phyloP scores from a whole-genome alignment of 2,888 invertebrate species.

The Acronicta psi region DNA sequence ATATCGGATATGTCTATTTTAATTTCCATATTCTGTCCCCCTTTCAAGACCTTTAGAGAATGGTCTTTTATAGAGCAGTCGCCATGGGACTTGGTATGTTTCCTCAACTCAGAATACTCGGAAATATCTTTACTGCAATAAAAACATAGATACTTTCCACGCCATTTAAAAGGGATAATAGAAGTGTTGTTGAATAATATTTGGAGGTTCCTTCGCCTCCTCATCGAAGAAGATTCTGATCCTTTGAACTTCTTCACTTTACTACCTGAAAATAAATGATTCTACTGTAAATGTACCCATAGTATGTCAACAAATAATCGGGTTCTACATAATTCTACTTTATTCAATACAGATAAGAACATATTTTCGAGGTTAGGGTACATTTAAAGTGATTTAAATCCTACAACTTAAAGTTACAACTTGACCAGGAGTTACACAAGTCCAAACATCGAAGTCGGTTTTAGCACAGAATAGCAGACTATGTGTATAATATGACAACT shows the following conservation, averaged over 20 bases:
- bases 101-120: slow-evolving; percentile 73
- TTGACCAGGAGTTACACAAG: background rate
- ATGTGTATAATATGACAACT: too few species aligned
- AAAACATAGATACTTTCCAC: slow-evolving; percentile 84
- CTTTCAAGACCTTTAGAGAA: slow-evolving; percentile 80
- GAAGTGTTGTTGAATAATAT: slow-evolving; percentile 83
- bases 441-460: too few species aligned
- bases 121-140: slow-evolving; percentile 81
- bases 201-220: slow-evolving; percentile 80
- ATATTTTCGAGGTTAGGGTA: slow-evolving; percentile 63
- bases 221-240: slow-evolving; percentile 80
- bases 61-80: slow-evolving; percentile 78
- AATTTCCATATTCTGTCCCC: slow-evolving; percentile 84
- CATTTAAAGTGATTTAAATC: slow-evolving; percentile 73
- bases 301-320: slow-evolving; percentile 27
- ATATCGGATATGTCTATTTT: slow-evolving; percentile 82
- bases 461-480: too few species aligned
- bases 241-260: slow-evolving; percentile 78
- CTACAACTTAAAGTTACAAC: background rate
- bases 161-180: slow-evolving; percentile 85
- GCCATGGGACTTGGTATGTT: slow-evolving; percentile 80
- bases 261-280: slow-evolving; percentile 80
- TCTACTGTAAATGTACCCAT: slow-evolving; percentile 85
- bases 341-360: slow-evolving; percentile 24
- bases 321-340: slow-evolving; percentile 52